Conservation (phyloP, 2,888 invertebrate species). For the Drosophila macrospina region DNA sequence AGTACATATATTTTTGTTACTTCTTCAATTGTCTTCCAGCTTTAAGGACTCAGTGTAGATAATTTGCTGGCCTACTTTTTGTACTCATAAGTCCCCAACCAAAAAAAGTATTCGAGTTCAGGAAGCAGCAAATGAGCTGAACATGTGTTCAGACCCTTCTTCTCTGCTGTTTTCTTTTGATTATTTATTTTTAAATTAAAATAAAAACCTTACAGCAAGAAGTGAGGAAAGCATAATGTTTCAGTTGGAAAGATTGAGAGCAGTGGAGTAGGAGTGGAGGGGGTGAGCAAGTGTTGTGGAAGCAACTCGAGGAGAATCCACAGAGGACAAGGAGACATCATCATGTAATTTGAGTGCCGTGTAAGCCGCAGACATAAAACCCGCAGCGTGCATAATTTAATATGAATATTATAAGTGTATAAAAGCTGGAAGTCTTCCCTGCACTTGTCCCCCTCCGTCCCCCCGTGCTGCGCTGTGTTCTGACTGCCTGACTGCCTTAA, state of each 20-base stretch:
- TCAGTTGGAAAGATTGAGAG: neutral
- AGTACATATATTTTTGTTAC: no score
- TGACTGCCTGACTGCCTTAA: constrained; percentile 45
- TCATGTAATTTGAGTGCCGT: constrained; percentile 74
- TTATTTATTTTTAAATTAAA: no score
- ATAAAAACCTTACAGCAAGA: neutral
- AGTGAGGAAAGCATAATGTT: constrained; percentile 3
- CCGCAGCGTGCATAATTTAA: constrained; percentile 74
- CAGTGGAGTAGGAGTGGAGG: no score
- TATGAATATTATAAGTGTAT: constrained; percentile 73
- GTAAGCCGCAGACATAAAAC: constrained; percentile 73
- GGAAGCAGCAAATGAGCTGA: neutral
- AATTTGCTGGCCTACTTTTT: neutral
- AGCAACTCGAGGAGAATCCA: constrained; percentile 28
- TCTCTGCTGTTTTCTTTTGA: neutral
- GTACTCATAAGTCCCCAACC: neutral
- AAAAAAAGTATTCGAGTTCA: neutral
- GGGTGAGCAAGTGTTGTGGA: neutral
- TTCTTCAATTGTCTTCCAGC: no score
- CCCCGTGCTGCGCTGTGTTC: neutral
- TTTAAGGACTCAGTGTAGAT: no score
- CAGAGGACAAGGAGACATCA: constrained; percentile 15
- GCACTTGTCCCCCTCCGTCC: neutral
- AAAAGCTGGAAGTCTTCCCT: constrained; percentile 27
- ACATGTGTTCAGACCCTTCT: neutral